Base-by-base conservation (phyloP, 2,113 vertebrate species). In the Aptenodytes patagonicus region DNA sequence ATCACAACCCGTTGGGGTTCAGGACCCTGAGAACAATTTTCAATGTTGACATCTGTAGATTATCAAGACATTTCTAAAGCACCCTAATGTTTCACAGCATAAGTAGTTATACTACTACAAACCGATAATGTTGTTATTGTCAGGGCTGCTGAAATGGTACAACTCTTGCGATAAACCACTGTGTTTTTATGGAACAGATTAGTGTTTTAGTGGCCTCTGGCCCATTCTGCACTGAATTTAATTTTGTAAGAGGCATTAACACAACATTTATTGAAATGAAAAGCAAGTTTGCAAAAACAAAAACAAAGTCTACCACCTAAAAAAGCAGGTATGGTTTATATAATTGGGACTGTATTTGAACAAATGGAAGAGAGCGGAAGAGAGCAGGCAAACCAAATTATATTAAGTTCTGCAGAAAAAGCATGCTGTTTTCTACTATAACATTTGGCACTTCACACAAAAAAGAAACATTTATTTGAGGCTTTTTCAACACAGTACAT, bases 91-190 rank as follows among this genome's bases (percentile, higher is more conserved):
- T 79, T 57, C 75, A 60, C 65, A 77, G 26, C 17, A 1, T 21
- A 42, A 72, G n/a, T 2, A 70, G 19, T 17, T 46, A 62, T 4
- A 32, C 15, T 36, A 8, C 40, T 77, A 36, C 44, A 71, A 61
- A 83, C 4, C 0, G 2, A 12, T 25, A 17, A n/a, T 0, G 2
- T 2, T 58, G 55, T 7, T 46, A 57, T 14, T 47, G 51, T 51
- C 16, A 77, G 46, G 40, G 22, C 17, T 89, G 61, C 25, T 54
- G 69, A 75, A 79, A 87, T 29, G 6, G 21, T n/a, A 0, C 20
- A 60, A 36, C 17, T 75, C 38, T 47, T 87, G 11, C 16, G 9
- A 84, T 24, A 73, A 77, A 66, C 5, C 44, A 47, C 49, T n/a
- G 7, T 17, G 42, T 1, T 49, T 87, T 49, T 13, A 80, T 8